Base-by-base conservation (phyloP, 2,888 invertebrate species). In the Creontiades dilutus region DNA sequence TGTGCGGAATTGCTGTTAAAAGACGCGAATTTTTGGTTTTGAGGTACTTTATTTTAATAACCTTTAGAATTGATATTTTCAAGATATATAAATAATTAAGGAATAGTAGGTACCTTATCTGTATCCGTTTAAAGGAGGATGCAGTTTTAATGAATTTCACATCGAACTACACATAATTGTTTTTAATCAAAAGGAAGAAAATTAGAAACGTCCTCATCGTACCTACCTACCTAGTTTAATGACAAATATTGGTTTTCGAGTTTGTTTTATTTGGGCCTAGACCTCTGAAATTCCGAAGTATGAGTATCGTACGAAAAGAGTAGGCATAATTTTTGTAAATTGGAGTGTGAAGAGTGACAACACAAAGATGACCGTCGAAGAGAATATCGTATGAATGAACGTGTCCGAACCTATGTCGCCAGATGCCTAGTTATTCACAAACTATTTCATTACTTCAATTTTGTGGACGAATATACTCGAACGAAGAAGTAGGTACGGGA, bases 51-150 rank as follows among this genome's bases (percentile, higher is more conserved):
- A 47, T n/a, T 48, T 84, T 27, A n/a, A 16, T 48, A 14, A 84
- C 76, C 55, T 4, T 84, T 81, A 46, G 47, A 81, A 46, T 47
- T 81, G 16, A 84, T 84, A 84, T 84, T 84, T 84, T 84, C 55
- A 23, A 55, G 55, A 37, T 37, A 37, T 52, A 28, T 55, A 47
- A 37, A 37, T 37, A 46, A 81, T 81, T 81, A 14, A 81, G 46
- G 16, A 46, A 16, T n/a, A 28, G 16, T 12, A 14, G 52, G 52
- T 52, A 14, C 57, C 57, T 57, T 57, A n/a, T n/a, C 57, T 23
- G 47, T 46, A 7, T 81, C 47, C 16, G 37, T n/a, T n/a, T 37
- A 9, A 76, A 14, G 37, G 37, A 47, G 47, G 46, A 46, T n/a
- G 47, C n/a, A 46, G 81, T 46, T 81, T 46, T 47, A 81, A 46